Evolutionary conservation across 2,888 invertebrate genomes (phyloP), one percentile per base, ranked within the genome.

Genomic region (Octonoba sinensis): DNA sequence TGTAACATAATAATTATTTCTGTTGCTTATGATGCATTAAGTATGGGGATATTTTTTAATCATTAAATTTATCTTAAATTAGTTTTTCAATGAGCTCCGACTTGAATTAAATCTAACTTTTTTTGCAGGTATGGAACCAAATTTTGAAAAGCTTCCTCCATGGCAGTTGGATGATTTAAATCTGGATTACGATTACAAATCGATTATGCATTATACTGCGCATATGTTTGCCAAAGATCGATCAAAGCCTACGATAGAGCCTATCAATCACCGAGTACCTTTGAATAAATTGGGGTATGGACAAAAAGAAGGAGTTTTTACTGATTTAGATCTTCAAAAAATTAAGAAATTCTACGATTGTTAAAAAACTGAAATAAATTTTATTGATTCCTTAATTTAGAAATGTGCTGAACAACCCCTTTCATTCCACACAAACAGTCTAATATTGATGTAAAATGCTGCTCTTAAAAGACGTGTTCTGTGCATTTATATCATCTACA

Each of bases 311-410:
- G 83, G 64, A 22, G 62, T 20, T n/a, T 78, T 83, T 16, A 59
- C 78, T 6, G 78, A 73, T 1, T 15, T 74, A 24, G 83, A 83
- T 64, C n/a, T 74, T 18, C 51, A 76, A 20, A 83, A 83, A 70
- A 78, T 83, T 20, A 83, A 64, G 11, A 70, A 65, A 27, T 83
- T 78, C 65, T 83, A 83, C 44, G 78, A 83, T 66, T 83, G 83
- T 18, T n/a, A 36, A 36, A 36, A 36, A 36, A 36, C 8, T 36
- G 11, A 36, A 36, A 36, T 36, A 36, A 36, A 36, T 36, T 8
- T 1, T 1, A 6, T 36, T 36, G 36, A 36, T 36, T 36, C 6
- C 3, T 36, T 8, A 36, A 1, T 36, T 36, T 36, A 36, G n/a
- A 2, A 11, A 8, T 36, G 36, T 8, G 3, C 8, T 8, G 36